A percentile compares a stretch with the other conserved stretches of the same genome.
Evolutionary conservation across 2,113 vertebrate species (phyloP).

Genomic region (Suncus etruscus): DNA sequence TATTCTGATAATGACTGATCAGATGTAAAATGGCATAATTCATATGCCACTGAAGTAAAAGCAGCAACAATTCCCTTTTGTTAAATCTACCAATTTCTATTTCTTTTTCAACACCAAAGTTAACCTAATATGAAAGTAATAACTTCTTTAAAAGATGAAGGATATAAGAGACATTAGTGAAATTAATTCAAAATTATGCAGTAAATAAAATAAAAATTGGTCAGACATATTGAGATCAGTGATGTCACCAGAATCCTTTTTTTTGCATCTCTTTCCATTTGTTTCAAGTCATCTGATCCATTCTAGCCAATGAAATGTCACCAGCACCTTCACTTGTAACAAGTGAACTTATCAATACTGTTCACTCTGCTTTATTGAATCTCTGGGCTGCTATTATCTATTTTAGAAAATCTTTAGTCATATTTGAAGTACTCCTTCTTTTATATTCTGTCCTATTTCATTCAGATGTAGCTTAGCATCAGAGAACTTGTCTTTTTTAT

Average conservation of each 20-base stretch:
- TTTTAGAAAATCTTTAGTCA: neutral
- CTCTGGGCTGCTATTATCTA: neutral
- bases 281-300: neutral
- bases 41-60: neutral
- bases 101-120: conserved; percentile 14
- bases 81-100: neutral
- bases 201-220: neutral
- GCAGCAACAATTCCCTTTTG: neutral
- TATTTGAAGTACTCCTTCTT: neutral
- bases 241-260: neutral
- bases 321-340: neutral
- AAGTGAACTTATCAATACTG: neutral
- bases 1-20: neutral
- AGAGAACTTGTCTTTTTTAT: no score
- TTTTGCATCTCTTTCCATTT: neutral
- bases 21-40: neutral
- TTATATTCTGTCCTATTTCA: no score
- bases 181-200: neutral
- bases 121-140: neutral
- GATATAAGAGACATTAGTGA: neutral
- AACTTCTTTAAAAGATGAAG: neutral
- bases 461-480: no score
- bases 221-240: neutral
- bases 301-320: neutral
- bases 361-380: conserved; percentile 6